phyloP scores from a whole-genome alignment of 1,140 invertebrate genomes.

The Apis florea region DNA sequence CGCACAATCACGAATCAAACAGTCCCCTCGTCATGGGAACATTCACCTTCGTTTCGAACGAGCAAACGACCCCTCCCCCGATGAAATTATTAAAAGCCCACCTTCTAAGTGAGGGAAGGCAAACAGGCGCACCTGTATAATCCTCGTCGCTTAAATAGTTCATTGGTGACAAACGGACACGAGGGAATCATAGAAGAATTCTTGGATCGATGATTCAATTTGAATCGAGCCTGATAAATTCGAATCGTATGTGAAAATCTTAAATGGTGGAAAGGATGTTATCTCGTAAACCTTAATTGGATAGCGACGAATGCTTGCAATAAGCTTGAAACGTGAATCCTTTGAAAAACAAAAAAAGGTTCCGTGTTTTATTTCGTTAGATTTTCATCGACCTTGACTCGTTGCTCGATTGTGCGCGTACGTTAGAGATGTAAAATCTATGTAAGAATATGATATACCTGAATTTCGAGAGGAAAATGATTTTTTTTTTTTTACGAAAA shows the following conservation, averaged over 20 bases:
- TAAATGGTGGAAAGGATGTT: background rate
- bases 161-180: conserved; percentile 15
- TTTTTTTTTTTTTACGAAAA: background rate
- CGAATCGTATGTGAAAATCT: background rate
- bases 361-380: background rate
- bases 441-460: background rate
- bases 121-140: background rate
- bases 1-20: background rate
- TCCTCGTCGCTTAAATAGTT: background rate
- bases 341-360: background rate
- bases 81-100: conserved; percentile 32
- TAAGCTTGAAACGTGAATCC: background rate
- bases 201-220: too few species aligned
- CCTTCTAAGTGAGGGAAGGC: too few species aligned
- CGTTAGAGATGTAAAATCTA: too few species aligned
- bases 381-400: background rate
- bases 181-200: background rate
- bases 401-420: background rate
- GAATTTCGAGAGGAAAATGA: background rate
- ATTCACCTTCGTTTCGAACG: background rate
- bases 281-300: conserved; percentile 8
- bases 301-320: background rate
- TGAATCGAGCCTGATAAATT: background rate
- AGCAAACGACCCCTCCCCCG: conserved; percentile 7
- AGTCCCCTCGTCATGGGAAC: background rate